These are phyloP conservation scores for Mythimna pallens DNA, from an alignment of 2,888 invertebrate genomes.

Conservation along the genomic window DNA sequence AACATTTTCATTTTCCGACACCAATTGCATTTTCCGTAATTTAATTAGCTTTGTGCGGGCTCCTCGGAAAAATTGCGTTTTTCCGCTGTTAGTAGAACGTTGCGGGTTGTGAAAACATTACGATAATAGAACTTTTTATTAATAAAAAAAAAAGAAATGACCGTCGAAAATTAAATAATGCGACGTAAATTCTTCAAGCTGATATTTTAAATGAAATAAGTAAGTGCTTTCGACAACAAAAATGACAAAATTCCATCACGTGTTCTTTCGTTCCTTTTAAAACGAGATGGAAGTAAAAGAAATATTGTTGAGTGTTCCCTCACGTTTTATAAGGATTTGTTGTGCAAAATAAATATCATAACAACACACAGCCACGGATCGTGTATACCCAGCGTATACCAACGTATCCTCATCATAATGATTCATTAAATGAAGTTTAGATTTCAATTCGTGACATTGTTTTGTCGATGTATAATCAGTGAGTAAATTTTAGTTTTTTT, in stretches of 20 bases:
- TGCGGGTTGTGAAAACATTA: not conserved
- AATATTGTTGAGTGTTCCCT: not conserved
- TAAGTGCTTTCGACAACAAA: not conserved
- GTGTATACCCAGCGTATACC: no score
- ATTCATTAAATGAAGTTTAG: not conserved
- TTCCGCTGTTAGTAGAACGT: conserved; percentile 1
- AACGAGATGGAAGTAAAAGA: not conserved
- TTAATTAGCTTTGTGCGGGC: conserved; percentile 44
- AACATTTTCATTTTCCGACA: conserved; percentile 40
- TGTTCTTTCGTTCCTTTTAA: not conserved
- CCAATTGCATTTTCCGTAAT: conserved; percentile 56
- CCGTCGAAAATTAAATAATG: not conserved
- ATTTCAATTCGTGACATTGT: not conserved
- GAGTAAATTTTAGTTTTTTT: no score
- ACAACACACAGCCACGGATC: not conserved
- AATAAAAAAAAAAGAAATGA: not conserved
- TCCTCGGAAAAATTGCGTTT: conserved; percentile 40
- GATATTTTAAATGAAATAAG: not conserved
- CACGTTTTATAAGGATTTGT: not conserved
- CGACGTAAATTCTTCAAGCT: not conserved
- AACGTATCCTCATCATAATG: no score
- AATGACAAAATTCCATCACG: not conserved
- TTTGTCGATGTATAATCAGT: not conserved
- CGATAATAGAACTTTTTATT: not conserved
- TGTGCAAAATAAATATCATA: not conserved